Base-by-base conservation (phyloP, 2,797 vertebrate genomes). In the Danio albolineatus region DNA sequence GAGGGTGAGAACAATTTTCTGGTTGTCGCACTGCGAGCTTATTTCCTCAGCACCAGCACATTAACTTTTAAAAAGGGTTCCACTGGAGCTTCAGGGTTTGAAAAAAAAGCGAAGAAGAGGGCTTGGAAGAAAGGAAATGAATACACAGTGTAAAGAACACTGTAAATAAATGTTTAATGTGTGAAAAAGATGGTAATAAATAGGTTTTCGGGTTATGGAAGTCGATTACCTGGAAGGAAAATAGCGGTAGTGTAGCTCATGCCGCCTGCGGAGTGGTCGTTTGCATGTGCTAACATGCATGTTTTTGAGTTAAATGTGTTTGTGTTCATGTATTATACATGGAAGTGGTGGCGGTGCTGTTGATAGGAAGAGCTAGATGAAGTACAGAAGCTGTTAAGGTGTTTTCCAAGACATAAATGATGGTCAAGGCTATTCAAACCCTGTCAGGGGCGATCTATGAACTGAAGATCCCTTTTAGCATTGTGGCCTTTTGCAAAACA, bases 1-100 rank as follows among this genome's bases (percentile, higher is more conserved):
- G 91, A 91, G 94, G 95, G 96, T 95, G 96, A 96, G 95, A 96
- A 96, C 96, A 98, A 98, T 98, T 98, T 98, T 97, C 96, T 97
- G 96, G 95, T 97, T 96, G 95, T 96, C 87, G 93, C 95, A 95
- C 96, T 94, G 95, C 93, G 90, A 96, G 96, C 96, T 96, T 95
- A 92, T 95, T 96, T 95, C 95, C 95, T 91, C 92, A 93, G 95
- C 94, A 94, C 93, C 86, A 85, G 92, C 94, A 94, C 95, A 94
- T 95, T 94, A 95, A 96, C 94, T 96, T 95, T 94, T 95, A 94
- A 91, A 93, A 95, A 96, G 94, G 95, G 94, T 95, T 95, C 94
- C 89, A 38, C 90, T 91, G 90, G 92, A 82, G 90, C 91, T 93
- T 88, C 89, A 88, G 91, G 92, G 91, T 87, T 91, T 91, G 85